Evolutionary conservation across 2,113 vertebrate species (phyloP).

Genomic region (Canis aureus): DNA sequence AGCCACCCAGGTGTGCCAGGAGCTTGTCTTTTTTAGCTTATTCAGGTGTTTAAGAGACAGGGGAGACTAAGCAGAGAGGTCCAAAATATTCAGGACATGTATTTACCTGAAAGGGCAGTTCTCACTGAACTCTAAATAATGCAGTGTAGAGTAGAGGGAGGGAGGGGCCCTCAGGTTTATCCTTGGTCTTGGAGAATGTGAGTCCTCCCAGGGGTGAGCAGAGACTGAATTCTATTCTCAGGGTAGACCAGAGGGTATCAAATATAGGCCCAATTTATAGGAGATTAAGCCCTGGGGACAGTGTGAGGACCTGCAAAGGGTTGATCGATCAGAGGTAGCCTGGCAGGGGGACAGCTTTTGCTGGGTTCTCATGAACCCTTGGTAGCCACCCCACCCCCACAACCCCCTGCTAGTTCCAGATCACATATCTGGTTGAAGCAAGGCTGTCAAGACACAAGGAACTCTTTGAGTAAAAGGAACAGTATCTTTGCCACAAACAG

Average conservation of each 20-base stretch:
- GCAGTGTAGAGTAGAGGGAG: not conserved
- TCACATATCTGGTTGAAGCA: not conserved
- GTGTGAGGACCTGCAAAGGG: not conserved
- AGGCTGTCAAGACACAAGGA: not conserved
- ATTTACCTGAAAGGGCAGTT: not conserved
- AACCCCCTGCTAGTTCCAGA: not conserved
- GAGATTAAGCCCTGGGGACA: not conserved
- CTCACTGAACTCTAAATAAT: not conserved
- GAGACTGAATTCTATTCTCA: not conserved
- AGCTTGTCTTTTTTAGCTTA: not conserved
- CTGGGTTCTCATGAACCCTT: not conserved
- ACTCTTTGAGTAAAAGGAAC: not conserved
- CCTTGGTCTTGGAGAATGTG: not conserved
- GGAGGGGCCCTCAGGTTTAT: not conserved
- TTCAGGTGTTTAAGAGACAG: not conserved
- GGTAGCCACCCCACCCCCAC: not conserved
- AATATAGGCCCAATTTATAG: not conserved
- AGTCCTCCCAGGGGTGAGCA: not conserved
- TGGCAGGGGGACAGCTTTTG: not conserved
- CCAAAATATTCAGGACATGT: not conserved
- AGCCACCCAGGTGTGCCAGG: too few species aligned
- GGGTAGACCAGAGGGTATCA: not conserved
- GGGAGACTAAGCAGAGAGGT: not conserved
- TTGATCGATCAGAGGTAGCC: not conserved
- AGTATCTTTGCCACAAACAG: not conserved